Base-by-base conservation (phyloP, 2,113 vertebrate genomes). In the Pedionomus torquatus region DNA sequence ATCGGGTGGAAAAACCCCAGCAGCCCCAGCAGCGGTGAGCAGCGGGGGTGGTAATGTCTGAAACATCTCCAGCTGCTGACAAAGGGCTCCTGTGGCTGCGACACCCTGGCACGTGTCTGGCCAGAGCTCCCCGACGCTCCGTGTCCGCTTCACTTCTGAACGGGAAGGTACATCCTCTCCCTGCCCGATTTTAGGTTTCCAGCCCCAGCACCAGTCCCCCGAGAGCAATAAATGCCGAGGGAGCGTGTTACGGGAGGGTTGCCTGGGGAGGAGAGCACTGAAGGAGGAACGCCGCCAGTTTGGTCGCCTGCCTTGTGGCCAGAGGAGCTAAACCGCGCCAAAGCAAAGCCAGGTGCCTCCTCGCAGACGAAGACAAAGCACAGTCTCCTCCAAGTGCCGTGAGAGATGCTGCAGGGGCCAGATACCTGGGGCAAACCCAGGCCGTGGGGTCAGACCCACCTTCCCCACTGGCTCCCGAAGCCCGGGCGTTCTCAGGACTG, bases 191-290 rank as follows among this genome's bases (percentile, higher is more conserved):
- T 12, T 9, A 21, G 25, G 11, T 71, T 44, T 69, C 16, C 26
- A 2, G 5, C 20, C 35, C 48, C 57, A 14, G 46, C 35, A 14
- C 8, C 43, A 2, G 19, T 4, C 31, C 69, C 43, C 46, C 2
- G 0, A 5, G 37, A 39, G 30, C 48, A 17, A 15, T 26, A 41
- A 51, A 20, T 1, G 16, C 65, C 5, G 43, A 17, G 41, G 10
- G 0, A 2, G 23, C 0, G 6, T 3, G 0, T 5, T 17, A 39
- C 28, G 9, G 61, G 33, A 64, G 17, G 37, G 15, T 10, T 26
- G n/a, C 30, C 24, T 6, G n/a, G 37, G 39, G 16, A 54, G n/a
- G 26, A 17, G 39, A 51, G 35, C 2, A 0, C 52, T 44, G 49
- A 5, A 41, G 57, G 48, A 52, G 30, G n/a, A 70, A 37, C n/a